Percentiles rank a stretch among this genome's conserved stretches.
Evolutionary conservation across 37 sponge, comb jelly and placozoan species (phyloP).

Genomic region (Petrosia ficiformis): DNA sequence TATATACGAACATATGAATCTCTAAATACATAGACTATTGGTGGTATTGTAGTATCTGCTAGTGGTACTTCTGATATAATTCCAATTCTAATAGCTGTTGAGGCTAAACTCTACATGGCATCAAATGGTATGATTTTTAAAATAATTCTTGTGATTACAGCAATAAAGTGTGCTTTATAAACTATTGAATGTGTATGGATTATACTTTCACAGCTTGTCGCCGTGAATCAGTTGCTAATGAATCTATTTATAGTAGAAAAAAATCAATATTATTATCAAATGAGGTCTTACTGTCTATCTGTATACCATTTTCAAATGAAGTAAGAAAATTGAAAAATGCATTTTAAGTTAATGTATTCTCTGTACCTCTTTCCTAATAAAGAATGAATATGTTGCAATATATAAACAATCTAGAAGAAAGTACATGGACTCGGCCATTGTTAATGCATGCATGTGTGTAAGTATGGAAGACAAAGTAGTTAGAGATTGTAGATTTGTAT

Average conservation of each 20-base stretch:
- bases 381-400: conserved; percentile 15
- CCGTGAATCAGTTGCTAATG: conserved; percentile 12
- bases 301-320: conserved; percentile 33
- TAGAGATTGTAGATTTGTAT: conserved; percentile 19
- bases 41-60: conserved; percentile 49
- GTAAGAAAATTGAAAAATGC: no score
- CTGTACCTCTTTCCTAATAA: background rate
- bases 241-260: conserved; percentile 41
- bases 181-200: no score
- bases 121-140: conserved; percentile 17
- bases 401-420: conserved; percentile 58
- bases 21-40: conserved; percentile 22
- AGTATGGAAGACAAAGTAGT: conserved; percentile 27
- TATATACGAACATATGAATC: background rate
- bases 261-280: conserved; percentile 25
- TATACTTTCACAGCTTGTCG: no score
- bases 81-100: conserved; percentile 51
- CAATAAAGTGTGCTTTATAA: background rate
- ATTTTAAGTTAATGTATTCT: no score
- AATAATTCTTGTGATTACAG: background rate
- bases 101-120: conserved; percentile 22
- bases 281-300: conserved; percentile 49
- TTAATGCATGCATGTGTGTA: conserved; percentile 46
- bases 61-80: conserved; percentile 67
- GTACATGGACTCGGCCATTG: conserved; percentile 60